phyloP scores from a whole-genome alignment of 35 echinoderm and acorn worm species.

The Lytechinus variegatus region DNA sequence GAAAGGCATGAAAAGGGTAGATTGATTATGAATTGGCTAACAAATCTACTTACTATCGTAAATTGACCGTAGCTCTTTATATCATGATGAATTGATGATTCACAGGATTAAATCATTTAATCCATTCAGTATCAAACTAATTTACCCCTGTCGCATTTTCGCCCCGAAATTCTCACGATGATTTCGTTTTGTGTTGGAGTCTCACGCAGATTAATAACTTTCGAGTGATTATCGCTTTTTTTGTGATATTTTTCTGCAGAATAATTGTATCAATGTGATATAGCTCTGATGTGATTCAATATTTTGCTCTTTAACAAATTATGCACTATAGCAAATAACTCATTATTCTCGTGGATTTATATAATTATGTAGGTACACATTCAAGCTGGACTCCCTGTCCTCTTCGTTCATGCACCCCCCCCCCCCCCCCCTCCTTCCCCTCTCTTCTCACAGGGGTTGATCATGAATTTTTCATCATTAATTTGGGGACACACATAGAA shows the following conservation, averaged over 20 bases:
- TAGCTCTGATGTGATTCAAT: no score
- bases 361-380: no score
- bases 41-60: not conserved
- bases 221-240: not conserved
- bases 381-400: no score
- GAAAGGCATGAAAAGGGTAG: not conserved
- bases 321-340: no score
- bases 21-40: not conserved
- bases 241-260: not conserved
- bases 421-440: no score
- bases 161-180: not conserved
- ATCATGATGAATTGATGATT: not conserved
- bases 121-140: not conserved
- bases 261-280: no score
- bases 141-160: not conserved
- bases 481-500: no score
- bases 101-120: not conserved
- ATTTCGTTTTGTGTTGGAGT: not conserved
- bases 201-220: not conserved
- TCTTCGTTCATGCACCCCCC: no score
- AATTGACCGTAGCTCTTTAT: not conserved
- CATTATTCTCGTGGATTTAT: no score
- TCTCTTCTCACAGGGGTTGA: no score
- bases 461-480: no score
- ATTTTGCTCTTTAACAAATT: no score